phyloP scores from a whole-genome alignment of 2,113 vertebrate species.

The Grammomys surdaster region DNA sequence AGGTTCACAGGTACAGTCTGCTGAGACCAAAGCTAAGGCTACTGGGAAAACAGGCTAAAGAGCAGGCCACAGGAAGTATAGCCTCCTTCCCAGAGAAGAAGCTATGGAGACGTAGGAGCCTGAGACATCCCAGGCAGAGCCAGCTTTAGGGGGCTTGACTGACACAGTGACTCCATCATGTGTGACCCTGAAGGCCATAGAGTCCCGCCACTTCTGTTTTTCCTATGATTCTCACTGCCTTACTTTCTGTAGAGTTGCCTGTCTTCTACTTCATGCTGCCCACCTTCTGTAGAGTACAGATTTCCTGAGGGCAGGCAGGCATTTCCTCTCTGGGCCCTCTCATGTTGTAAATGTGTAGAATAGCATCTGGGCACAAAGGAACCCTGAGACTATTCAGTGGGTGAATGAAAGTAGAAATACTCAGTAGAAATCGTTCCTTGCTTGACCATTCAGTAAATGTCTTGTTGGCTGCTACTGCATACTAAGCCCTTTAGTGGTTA shows the following conservation, averaged over 20 bases:
- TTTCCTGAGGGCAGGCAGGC: neutral
- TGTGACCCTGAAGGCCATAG: accelerated
- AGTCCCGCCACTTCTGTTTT: too few relatives aligned
- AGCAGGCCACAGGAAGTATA: neutral
- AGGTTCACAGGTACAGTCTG: neutral
- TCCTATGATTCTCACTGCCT: neutral
- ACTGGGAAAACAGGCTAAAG: neutral
- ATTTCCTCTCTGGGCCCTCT: neutral
- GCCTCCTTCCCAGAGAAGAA: neutral
- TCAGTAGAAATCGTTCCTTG: accelerated
- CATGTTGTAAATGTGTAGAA: neutral
- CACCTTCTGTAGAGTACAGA: neutral
- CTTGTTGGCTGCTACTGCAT: neutral
- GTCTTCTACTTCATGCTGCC: neutral
- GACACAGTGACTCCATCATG: neutral
- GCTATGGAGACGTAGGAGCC: neutral
- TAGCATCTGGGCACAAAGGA: neutral
- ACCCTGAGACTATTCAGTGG: accelerated
- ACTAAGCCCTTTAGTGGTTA: too few relatives aligned
- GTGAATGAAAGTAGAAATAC: neutral
- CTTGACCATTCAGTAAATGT: too few relatives aligned
- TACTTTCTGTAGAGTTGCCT: accelerated
- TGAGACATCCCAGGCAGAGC: neutral
- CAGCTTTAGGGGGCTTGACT: too few relatives aligned
- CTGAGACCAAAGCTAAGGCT: neutral